phyloP scores from a whole-genome alignment of 2,113 vertebrate genomes.

The Acanthochromis polyacanthus region DNA sequence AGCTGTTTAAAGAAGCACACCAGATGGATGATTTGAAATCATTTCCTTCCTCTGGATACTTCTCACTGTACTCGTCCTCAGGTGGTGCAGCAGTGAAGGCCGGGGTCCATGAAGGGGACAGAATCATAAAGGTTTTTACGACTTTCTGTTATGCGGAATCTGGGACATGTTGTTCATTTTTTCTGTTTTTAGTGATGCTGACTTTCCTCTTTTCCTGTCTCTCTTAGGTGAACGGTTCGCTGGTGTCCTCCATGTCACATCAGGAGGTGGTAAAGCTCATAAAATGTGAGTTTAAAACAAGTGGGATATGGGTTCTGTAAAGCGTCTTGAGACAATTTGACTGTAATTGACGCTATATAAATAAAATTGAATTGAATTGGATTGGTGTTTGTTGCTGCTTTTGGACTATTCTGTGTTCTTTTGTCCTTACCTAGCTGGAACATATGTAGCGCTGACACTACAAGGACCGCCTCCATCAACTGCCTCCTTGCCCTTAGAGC shows the following conservation, averaged over 20 bases:
- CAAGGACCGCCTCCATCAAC: conserved; percentile 88
- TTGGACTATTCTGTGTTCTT: rapidly evolving
- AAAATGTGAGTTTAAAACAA: conserved; percentile 89
- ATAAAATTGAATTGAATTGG: too few relatives aligned
- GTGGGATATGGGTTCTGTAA: too few relatives aligned
- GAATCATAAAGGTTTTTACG: conserved; percentile 92
- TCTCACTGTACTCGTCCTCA: conserved; percentile 50
- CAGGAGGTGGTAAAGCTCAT: conserved; percentile 97
- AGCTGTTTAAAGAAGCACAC: too few relatives aligned
- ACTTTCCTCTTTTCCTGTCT: not conserved
- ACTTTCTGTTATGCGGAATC: not conserved
- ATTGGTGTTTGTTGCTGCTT: not conserved
- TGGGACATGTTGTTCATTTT: not conserved
- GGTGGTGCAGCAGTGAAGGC: conserved; percentile 95
- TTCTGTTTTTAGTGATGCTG: not conserved
- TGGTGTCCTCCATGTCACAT: conserved; percentile 95
- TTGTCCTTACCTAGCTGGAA: conserved; percentile 82
- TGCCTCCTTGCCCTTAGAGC: conserved; percentile 75
- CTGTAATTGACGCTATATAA: too few relatives aligned
- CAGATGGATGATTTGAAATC: too few relatives aligned
- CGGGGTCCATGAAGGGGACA: conserved; percentile 95
- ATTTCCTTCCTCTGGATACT: not conserved
- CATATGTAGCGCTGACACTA: conserved; percentile 92
- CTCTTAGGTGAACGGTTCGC: conserved; percentile 92
- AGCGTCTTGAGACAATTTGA: too few relatives aligned